phyloP scores from a whole-genome alignment of 2,113 vertebrate genomes.

The Hypomesus transpacificus region DNA sequence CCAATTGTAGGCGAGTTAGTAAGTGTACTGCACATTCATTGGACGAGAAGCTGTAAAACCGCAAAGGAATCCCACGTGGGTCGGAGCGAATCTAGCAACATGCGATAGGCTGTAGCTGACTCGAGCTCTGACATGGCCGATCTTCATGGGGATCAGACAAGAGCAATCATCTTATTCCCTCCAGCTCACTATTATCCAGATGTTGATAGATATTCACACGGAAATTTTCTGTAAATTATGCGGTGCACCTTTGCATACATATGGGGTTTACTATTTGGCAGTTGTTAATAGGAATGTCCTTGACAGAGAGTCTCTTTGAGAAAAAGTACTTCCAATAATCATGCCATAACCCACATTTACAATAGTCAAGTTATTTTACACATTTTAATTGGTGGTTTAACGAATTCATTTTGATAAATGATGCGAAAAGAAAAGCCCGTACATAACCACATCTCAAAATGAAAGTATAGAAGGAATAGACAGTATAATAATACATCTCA shows the following conservation, averaged over 20 bases:
- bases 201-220: conserved; percentile 50
- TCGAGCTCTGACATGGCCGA: conserved; percentile 76
- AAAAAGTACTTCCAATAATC: too few species aligned
- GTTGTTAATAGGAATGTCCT: too few species aligned
- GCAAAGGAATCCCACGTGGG: conserved; percentile 79
- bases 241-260: conserved; percentile 23
- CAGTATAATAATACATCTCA: too few species aligned
- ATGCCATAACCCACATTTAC: too few species aligned
- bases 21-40: conserved; percentile 56
- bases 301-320: too few species aligned
- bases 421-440: too few species aligned
- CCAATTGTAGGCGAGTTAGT: conserved; percentile 68
- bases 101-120: conserved; percentile 53
- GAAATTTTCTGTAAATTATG: conserved; percentile 41
- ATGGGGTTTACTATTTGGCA: background rate
- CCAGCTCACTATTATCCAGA: conserved; percentile 50
- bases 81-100: conserved; percentile 64
- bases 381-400: too few species aligned
- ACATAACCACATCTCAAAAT: too few species aligned
- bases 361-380: too few species aligned
- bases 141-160: conserved; percentile 49
- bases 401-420: too few species aligned
- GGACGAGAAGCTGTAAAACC: conserved; percentile 69
- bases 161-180: conserved; percentile 66
- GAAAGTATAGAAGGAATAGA: too few species aligned